These are phyloP conservation scores for Latrodectus hesperus DNA, from an alignment of 2,888 invertebrate genomes.

Conservation along the genomic window DNA sequence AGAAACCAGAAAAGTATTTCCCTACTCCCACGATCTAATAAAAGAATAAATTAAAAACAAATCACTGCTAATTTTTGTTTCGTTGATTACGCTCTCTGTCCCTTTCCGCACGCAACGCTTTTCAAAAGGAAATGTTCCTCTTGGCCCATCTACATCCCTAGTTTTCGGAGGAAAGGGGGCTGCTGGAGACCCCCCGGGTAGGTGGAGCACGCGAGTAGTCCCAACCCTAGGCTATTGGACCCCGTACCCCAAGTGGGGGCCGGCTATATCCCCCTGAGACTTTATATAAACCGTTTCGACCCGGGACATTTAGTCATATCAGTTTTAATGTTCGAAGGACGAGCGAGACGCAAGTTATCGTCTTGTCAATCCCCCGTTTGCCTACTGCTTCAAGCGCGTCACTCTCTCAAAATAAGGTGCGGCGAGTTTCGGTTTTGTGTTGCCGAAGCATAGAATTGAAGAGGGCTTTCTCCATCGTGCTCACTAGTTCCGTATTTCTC, in stretches of 20 bases:
- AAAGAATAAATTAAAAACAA: neutral
- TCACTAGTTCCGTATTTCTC: no score
- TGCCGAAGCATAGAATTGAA: neutral
- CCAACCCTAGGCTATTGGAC: constrained; percentile 51
- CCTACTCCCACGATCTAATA: constrained; percentile 1
- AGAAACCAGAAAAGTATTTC: neutral
- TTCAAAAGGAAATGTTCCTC: neutral
- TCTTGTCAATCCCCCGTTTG: neutral
- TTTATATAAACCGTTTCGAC: constrained; percentile 57
- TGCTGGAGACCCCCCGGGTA: constrained; percentile 25
- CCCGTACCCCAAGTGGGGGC: constrained; percentile 40
- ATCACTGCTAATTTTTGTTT: neutral
- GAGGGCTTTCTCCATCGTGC: neutral
- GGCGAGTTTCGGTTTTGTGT: neutral
- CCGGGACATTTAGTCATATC: constrained; percentile 44
- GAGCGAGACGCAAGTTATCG: neutral
- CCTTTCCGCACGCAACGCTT: neutral
- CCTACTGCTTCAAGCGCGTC: no score
- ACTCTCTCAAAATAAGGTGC: neutral
- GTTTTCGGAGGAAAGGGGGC: constrained; percentile 1
- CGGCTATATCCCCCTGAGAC: constrained; percentile 28
- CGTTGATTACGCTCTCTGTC: neutral
- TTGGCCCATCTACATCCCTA: neutral
- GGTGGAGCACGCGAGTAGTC: constrained; percentile 58
- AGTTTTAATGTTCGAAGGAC: constrained; percentile 28